A percentile compares a stretch with the other conserved stretches of the same genome.
These are phyloP conservation scores for Drosophila neocordata DNA, from an alignment of 1,140 invertebrate genomes.

Conservation along the genomic window DNA sequence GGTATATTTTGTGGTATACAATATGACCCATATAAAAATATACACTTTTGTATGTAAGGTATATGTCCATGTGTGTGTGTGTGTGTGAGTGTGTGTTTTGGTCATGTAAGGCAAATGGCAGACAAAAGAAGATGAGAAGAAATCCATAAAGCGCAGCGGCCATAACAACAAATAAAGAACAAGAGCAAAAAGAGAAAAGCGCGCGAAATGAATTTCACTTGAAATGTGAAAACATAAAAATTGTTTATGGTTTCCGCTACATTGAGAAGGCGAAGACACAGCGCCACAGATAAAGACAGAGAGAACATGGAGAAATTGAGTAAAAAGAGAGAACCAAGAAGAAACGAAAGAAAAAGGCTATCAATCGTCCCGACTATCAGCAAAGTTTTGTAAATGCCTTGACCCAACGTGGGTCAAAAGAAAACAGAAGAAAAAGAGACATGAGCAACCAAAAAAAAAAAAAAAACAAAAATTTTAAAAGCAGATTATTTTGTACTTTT, in stretches of 20 bases:
- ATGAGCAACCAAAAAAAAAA: not conserved
- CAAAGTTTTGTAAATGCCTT: not conserved
- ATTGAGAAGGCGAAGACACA: constrained; percentile 29
- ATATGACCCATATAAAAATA: constrained; percentile 26
- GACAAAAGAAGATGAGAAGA: constrained; percentile 48
- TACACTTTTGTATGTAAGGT: constrained; percentile 13
- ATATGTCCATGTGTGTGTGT: constrained; percentile 9
- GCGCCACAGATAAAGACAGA: constrained; percentile 1
- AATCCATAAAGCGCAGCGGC: constrained; percentile 79
- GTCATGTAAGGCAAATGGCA: constrained; percentile 58
- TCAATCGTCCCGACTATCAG: constrained; percentile 16
- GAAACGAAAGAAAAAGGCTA: not conserved
- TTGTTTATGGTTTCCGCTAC: constrained; percentile 80
- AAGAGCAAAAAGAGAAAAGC: constrained; percentile 55
- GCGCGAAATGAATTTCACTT: constrained; percentile 81
- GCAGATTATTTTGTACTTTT: too few species aligned
- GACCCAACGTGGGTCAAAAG: not conserved
- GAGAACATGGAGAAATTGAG: not conserved
- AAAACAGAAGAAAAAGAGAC: not conserved
- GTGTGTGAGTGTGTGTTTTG: constrained; percentile 13
- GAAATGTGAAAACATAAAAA: constrained; percentile 81
- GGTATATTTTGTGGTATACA: constrained; percentile 13
- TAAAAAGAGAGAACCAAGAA: not conserved
- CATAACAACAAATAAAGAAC: constrained; percentile 61
- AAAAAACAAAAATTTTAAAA: too few species aligned